phyloP scores from a whole-genome alignment of 2,888 invertebrate genomes.

The Conops quadrifasciatus region DNA sequence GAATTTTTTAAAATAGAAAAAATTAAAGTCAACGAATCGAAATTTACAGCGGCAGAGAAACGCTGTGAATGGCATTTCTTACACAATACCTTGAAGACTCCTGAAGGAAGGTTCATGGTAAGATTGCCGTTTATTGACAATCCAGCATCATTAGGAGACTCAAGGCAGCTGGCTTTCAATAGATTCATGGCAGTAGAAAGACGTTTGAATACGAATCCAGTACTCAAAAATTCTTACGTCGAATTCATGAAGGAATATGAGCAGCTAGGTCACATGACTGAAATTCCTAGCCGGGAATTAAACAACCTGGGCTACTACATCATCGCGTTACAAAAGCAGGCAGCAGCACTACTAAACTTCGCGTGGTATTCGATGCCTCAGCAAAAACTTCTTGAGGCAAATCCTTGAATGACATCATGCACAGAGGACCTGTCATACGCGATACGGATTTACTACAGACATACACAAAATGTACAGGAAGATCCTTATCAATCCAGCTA shows the following conservation, averaged over 20 bases:
- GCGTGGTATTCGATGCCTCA: no score
- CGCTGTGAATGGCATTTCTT: not conserved
- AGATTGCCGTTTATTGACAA: not conserved
- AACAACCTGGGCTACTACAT: not conserved
- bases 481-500: not conserved
- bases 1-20: not conserved
- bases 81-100: not conserved
- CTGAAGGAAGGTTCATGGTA: constrained; percentile 1
- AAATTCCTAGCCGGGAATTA: not conserved
- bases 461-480: no score
- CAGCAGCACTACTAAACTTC: not conserved
- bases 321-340: constrained; percentile 1
- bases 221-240: no score
- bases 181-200: not conserved
- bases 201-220: not conserved
- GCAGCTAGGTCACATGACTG: constrained; percentile 1
- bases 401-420: constrained; percentile 20
- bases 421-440: not conserved
- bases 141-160: not conserved
- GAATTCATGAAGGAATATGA: no score
- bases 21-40: not conserved
- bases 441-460: not conserved
- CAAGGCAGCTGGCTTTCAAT: not conserved
- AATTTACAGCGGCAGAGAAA: not conserved
- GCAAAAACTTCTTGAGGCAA: constrained; percentile 9